phyloP scores from a whole-genome alignment of 2,888 invertebrate genomes.

The Xanthia togata region DNA sequence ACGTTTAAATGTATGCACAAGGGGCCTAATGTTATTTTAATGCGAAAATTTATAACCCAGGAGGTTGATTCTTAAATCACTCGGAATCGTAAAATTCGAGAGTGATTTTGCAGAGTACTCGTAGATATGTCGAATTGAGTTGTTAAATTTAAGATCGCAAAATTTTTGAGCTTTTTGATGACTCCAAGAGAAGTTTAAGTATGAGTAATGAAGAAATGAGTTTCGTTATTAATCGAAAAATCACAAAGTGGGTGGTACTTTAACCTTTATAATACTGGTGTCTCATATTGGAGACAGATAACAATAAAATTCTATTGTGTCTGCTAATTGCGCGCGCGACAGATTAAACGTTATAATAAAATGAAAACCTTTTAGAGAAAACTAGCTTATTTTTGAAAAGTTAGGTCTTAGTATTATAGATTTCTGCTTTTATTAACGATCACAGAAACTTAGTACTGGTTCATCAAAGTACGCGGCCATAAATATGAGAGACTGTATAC shows the following conservation, averaged over 20 bases:
- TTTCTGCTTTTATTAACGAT: background rate
- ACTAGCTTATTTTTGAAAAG: background rate
- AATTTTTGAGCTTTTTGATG: constrained; percentile 22
- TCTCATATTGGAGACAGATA: too few species aligned
- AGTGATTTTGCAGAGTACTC: constrained; percentile 30
- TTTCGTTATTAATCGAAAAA: constrained; percentile 1
- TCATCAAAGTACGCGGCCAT: background rate
- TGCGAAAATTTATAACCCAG: constrained; percentile 64
- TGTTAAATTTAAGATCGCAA: constrained; percentile 12
- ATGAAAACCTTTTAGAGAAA: background rate
- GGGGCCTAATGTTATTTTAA: constrained; percentile 66
- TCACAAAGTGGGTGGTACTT: background rate
- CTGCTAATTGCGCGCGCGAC: too few species aligned
- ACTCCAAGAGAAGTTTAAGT: constrained; percentile 18
- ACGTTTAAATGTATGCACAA: constrained; percentile 58
- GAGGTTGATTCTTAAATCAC: constrained; percentile 39
- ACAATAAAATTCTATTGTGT: too few species aligned
- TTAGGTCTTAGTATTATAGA: background rate
- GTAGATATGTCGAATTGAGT: constrained; percentile 17
- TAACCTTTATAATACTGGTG: too few species aligned
- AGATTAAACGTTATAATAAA: background rate
- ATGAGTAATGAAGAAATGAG: constrained; percentile 10
- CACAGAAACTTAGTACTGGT: background rate
- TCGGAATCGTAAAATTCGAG: constrained; percentile 40
- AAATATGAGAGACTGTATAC: background rate